phyloP scores from a whole-genome alignment of 2,113 vertebrate genomes.

The Smithornis capensis region DNA sequence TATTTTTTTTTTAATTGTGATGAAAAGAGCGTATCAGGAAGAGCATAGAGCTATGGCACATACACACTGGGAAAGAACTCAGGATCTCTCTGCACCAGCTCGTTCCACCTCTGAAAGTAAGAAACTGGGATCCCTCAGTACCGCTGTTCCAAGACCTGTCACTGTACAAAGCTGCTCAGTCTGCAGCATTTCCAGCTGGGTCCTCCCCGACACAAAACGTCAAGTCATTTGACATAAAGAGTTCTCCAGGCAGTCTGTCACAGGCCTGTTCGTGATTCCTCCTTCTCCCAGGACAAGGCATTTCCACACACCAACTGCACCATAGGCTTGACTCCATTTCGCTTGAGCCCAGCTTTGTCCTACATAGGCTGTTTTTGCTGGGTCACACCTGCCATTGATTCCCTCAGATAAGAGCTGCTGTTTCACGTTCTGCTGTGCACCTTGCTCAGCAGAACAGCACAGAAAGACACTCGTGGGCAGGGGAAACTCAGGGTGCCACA shows the following conservation, averaged over 20 bases:
- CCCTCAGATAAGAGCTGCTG: slow-evolving; percentile 41
- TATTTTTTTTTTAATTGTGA: background rate
- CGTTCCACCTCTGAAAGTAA: background rate
- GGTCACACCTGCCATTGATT: slow-evolving; percentile 64
- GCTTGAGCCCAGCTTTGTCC: slow-evolving; percentile 42
- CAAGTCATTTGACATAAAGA: background rate
- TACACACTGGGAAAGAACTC: rapidly evolving
- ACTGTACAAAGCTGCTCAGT: background rate
- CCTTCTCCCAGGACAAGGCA: background rate
- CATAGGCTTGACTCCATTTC: background rate
- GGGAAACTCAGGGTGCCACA: background rate
- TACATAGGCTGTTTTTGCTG: slow-evolving; percentile 39
- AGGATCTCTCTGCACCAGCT: rapidly evolving
- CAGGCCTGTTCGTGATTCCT: background rate
- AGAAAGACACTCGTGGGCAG: background rate
- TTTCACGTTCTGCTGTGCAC: background rate
- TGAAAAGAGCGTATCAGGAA: background rate
- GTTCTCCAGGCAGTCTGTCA: background rate
- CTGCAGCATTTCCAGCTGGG: background rate
- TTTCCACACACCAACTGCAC: slow-evolving; percentile 28
- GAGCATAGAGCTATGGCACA: rapidly evolving
- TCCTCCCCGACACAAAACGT: background rate
- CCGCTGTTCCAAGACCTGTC: background rate
- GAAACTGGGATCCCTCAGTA: background rate
- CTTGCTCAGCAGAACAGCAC: background rate